Conservation (phyloP, 2,888 invertebrate genomes). For the Habrosyne pyritoides region DNA sequence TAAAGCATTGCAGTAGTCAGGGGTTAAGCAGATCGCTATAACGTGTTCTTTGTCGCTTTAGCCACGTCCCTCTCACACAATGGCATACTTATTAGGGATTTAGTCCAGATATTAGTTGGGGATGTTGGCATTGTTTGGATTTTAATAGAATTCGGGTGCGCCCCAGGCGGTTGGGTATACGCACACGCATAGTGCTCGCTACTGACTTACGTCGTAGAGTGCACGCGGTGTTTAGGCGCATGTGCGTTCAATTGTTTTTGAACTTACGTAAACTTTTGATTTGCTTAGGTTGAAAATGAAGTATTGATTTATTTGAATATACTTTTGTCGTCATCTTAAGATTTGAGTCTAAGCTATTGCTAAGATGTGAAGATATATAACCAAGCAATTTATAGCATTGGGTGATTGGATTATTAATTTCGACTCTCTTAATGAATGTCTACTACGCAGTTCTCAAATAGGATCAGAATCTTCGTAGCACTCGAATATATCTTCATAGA, state of each 20-base stretch:
- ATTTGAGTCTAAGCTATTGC: neutral
- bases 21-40: slow-evolving; percentile 72
- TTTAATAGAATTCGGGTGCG: slow-evolving; percentile 80
- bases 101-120: slow-evolving; percentile 84
- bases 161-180: slow-evolving; percentile 75
- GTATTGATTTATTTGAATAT: neutral
- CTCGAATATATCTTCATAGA: neutral
- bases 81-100: slow-evolving; percentile 84
- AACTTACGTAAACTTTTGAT: slow-evolving; percentile 31
- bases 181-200: neutral
- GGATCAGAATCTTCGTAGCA: neutral
- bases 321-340: neutral
- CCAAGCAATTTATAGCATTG: too few species aligned
- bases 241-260: slow-evolving; percentile 57
- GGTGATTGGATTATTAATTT: too few species aligned
- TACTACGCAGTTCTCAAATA: too few species aligned
- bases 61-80: slow-evolving; percentile 82
- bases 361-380: neutral
- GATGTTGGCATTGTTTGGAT: slow-evolving; percentile 81
- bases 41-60: slow-evolving; percentile 81
- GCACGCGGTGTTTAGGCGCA: slow-evolving; percentile 45
- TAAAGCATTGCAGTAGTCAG: slow-evolving; percentile 19
- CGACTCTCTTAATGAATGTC: too few species aligned
- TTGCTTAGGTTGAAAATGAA: neutral
- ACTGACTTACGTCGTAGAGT: slow-evolving; percentile 41